Conservation (phyloP, 2,888 invertebrate species). For the Drosophila leonis region DNA sequence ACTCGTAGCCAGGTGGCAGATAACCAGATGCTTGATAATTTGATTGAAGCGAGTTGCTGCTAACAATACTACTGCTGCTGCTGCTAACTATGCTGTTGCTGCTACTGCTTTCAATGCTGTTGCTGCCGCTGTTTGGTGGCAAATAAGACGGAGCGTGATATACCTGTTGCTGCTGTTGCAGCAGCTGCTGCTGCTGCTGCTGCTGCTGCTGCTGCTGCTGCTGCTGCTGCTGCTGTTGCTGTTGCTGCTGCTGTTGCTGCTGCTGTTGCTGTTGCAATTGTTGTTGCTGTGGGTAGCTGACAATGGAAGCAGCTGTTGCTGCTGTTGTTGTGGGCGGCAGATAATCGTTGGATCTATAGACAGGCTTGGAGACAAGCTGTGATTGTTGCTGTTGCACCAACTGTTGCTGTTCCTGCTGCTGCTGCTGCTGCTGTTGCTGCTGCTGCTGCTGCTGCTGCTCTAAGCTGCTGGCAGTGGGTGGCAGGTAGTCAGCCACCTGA, state of each 20-base stretch:
- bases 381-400: conserved; percentile 2
- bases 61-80: conserved; percentile 21
- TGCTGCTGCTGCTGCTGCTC: conserved; percentile 9
- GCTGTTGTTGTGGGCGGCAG: conserved; percentile 43
- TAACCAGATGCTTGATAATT: conserved; percentile 50
- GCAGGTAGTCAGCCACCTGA: conserved; percentile 45
- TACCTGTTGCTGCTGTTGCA: conserved; percentile 11
- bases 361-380: conserved; percentile 15
- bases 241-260: too few species aligned
- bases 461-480: conserved; percentile 9
- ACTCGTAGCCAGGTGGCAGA: conserved; percentile 71
- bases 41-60: conserved; percentile 23
- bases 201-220: neutral
- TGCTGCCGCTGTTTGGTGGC: conserved; percentile 5
- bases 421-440: neutral
- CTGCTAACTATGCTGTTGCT: conserved; percentile 15
- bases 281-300: conserved; percentile 45
- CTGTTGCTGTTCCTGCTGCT: conserved; percentile 1
- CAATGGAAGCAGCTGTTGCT: conserved; percentile 33
- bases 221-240: neutral
- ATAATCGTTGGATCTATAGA: conserved; percentile 54
- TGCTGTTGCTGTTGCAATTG: conserved; percentile 4
- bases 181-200: conserved; percentile 20
- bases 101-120: conserved; percentile 24
- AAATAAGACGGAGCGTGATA: too few species aligned